Evolutionary conservation across 2,888 invertebrate genomes (phyloP).

Genomic region (Eupsilia transversa): DNA sequence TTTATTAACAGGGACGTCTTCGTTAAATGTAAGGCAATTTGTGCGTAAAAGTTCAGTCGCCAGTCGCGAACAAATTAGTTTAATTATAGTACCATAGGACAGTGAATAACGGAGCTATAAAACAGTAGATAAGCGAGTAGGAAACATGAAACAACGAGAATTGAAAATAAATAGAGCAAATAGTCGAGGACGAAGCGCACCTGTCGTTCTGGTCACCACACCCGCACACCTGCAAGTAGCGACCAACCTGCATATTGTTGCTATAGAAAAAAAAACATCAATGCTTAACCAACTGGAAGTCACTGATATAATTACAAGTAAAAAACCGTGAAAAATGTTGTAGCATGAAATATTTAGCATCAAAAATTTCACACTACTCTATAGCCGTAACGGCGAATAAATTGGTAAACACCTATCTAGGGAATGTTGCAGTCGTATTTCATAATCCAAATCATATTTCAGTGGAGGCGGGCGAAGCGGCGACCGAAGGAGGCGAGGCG

Average conservation of each 20-base stretch:
- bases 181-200: conserved; percentile 67
- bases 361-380: conserved; percentile 72
- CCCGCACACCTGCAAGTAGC: conserved; percentile 67
- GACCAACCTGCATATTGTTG: conserved; percentile 40
- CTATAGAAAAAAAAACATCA: conserved; percentile 56
- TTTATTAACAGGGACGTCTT: conserved; percentile 16
- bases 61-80: conserved; percentile 41
- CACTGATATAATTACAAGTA: conserved; percentile 58
- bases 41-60: conserved; percentile 40
- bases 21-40: conserved; percentile 39
- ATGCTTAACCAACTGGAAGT: conserved; percentile 54
- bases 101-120: conserved; percentile 44
- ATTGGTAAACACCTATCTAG: conserved; percentile 73
- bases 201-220: conserved; percentile 75
- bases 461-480: conserved; percentile 70
- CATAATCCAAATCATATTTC: conserved; percentile 83
- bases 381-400: conserved; percentile 70
- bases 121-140: conserved; percentile 48
- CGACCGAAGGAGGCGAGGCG: conserved; percentile 70
- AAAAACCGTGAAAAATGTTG: conserved; percentile 58
- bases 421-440: conserved; percentile 78
- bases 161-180: conserved; percentile 71
- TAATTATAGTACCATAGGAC: conserved; percentile 36
- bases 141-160: conserved; percentile 46
- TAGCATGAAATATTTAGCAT: conserved; percentile 58